Evolutionary conservation across 2,888 invertebrate species (phyloP).

Genomic region (Amiota mariae): DNA sequence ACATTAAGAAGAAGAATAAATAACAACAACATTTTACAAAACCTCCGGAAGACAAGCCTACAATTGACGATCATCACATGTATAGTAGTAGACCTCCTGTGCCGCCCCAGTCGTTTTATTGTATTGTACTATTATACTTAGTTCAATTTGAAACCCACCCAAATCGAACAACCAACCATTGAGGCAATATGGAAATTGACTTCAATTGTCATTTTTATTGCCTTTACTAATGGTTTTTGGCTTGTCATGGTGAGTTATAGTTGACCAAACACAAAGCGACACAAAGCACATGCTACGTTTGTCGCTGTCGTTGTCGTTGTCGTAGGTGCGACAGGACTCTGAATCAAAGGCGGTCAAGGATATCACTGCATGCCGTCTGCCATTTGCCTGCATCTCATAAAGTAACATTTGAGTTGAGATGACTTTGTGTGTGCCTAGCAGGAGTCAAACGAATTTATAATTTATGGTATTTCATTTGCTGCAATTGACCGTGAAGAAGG

Average conservation of each 20-base stretch:
- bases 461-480: constrained; percentile 60
- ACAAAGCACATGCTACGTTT: constrained; percentile 25
- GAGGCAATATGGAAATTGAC: constrained; percentile 61
- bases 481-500: constrained; percentile 59
- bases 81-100: neutral
- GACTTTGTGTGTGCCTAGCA: constrained; percentile 45
- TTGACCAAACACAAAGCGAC: constrained; percentile 42
- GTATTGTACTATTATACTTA: neutral
- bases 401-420: constrained; percentile 39
- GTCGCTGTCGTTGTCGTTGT: constrained; percentile 36
- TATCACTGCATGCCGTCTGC: constrained; percentile 42
- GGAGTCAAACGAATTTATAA: constrained; percentile 67
- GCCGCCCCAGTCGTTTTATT: neutral
- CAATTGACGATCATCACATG: too few relatives aligned
- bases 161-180: constrained; percentile 35
- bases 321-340: constrained; percentile 40
- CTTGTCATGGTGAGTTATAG: constrained; percentile 65
- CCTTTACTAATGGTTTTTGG: constrained; percentile 65
- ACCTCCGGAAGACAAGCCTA: neutral
- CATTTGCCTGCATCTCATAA: constrained; percentile 36
- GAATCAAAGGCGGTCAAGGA: constrained; percentile 63
- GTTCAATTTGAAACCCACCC: constrained; percentile 20
- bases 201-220: constrained; percentile 67
- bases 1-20: neutral
- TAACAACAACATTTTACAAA: constrained; percentile 13